phyloP scores from a whole-genome alignment of 2,888 invertebrate genomes.

The Ormia ochracea region DNA sequence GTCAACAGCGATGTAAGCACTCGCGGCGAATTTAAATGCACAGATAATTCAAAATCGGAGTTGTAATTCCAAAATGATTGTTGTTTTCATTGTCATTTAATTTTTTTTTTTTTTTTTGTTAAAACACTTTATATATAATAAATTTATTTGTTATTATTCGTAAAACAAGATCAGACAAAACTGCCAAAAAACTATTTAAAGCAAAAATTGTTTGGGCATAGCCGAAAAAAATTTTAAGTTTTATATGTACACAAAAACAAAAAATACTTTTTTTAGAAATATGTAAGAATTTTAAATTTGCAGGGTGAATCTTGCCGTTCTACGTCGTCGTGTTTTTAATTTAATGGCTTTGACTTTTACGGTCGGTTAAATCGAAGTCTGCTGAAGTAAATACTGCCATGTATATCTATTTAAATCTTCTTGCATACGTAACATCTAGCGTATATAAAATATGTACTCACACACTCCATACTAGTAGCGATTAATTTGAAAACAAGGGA shows the following conservation, averaged over 20 bases:
- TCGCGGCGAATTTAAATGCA: background rate
- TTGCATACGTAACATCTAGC: slow-evolving; percentile 26
- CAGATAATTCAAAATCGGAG: no score
- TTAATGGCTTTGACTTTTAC: slow-evolving; percentile 36
- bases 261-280: background rate
- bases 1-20: background rate
- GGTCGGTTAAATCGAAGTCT: slow-evolving; percentile 9
- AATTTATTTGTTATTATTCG: no score
- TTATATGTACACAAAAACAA: background rate
- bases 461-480: background rate
- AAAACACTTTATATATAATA: no score
- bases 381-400: background rate
- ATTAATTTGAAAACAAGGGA: background rate
- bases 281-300: background rate
- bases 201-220: no score
- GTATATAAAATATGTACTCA: background rate
- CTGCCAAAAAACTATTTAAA: no score
- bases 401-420: background rate
- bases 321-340: background rate
- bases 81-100: no score
- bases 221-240: no score
- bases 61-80: no score
- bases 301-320: background rate
- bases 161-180: no score
- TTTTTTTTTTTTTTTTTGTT: no score